Conservation (phyloP, 2,797 vertebrate species). For the Myoxocephalus aenaeus region DNA sequence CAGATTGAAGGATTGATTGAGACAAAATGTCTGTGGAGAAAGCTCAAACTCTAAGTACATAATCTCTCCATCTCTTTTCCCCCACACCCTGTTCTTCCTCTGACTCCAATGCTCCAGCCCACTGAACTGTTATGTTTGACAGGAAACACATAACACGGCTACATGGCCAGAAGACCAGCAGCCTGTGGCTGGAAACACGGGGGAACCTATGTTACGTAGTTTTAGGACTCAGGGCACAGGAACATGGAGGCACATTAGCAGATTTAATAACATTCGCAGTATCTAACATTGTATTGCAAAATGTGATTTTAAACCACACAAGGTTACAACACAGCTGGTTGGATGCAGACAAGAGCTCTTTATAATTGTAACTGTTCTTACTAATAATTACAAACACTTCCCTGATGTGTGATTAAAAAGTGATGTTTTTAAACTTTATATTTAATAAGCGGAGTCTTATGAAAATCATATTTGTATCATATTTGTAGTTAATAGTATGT, state of each 20-base stretch:
- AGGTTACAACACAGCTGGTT: neutral
- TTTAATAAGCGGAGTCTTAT: too few relatives aligned
- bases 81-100: neutral
- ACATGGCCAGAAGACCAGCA: constrained; percentile 28
- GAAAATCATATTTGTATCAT: neutral
- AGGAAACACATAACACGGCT: constrained; percentile 51
- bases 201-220: constrained; percentile 21
- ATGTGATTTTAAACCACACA: constrained; percentile 27
- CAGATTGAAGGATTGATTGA: constrained; percentile 26
- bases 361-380: neutral
- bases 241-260: constrained; percentile 16
- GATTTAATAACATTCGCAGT: constrained; percentile 21
- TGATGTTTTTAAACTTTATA: neutral
- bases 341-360: neutral
- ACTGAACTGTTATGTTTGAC: constrained; percentile 53
- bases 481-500: neutral
- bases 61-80: constrained; percentile 29
- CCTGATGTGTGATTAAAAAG: neutral
- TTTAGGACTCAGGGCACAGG: constrained; percentile 28
- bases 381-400: neutral
- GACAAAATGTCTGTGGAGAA: constrained; percentile 36
- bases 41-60: constrained; percentile 41
- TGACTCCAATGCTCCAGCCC: constrained; percentile 48
- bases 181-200: constrained; percentile 48
- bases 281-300: neutral